These are phyloP conservation scores for Colius striatus DNA, from an alignment of 2,113 vertebrate genomes.

Conservation along the genomic window DNA sequence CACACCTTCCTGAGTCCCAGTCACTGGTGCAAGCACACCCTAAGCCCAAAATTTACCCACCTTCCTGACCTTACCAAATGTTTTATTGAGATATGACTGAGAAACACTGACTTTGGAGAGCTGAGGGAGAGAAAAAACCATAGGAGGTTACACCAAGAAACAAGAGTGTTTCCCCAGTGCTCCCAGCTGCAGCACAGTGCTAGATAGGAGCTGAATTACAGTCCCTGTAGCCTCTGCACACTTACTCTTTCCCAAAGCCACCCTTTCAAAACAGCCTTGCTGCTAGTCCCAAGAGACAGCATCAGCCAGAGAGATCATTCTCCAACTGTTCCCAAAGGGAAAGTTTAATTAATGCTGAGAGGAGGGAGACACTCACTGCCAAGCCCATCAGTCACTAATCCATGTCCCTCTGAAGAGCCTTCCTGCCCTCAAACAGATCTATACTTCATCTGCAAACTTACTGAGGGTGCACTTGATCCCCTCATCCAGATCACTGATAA, in stretches of 20 bases:
- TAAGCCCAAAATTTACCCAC: neutral
- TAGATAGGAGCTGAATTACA: neutral
- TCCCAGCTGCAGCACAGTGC: neutral
- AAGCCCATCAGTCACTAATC: too few species aligned
- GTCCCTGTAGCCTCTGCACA: fast-evolving
- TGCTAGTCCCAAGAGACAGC: neutral
- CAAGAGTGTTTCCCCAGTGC: neutral
- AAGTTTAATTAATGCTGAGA: neutral
- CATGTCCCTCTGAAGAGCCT: too few species aligned
- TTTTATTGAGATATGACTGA: neutral
- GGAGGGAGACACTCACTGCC: neutral
- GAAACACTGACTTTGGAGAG: neutral
- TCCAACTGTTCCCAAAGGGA: neutral
- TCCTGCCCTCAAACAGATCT: too few species aligned
- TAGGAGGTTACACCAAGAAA: neutral
- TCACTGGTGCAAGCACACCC: neutral
- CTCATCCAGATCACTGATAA: too few species aligned
- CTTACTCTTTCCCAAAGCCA: neutral
- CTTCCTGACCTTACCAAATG: neutral
- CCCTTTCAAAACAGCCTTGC: neutral
- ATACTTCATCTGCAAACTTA: too few species aligned
- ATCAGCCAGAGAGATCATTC: neutral
- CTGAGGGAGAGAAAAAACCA: neutral
- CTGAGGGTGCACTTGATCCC: too few species aligned
- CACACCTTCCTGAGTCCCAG: neutral